Percentiles rank a stretch among this genome's conserved stretches.
Conservation (phyloP, 2,113 vertebrate species). For the Isichthys henryi region DNA sequence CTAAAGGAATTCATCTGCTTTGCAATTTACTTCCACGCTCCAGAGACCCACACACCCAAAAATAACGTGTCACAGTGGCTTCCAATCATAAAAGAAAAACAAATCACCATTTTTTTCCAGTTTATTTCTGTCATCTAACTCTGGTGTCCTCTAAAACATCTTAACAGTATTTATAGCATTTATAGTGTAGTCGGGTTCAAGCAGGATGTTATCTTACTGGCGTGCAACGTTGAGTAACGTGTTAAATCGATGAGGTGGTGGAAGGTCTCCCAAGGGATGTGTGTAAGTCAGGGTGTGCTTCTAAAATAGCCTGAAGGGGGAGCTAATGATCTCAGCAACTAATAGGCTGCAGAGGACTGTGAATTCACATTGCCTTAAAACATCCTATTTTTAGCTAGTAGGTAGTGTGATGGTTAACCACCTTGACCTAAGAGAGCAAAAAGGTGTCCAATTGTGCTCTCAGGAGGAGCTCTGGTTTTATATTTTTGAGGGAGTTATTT, state of each 20-base stretch:
- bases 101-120: not conserved
- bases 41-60: not conserved
- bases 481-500: not conserved
- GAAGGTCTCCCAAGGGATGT: not conserved
- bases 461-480: not conserved
- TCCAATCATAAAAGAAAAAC: slow-evolving; percentile 2
- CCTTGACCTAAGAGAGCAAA: not conserved
- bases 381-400: not conserved
- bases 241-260: not conserved
- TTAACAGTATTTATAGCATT: not conserved
- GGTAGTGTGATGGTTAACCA: not conserved
- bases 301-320: not conserved
- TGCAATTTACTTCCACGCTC: not conserved
- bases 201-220: not conserved
- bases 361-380: not conserved
- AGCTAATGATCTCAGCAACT: slow-evolving; percentile 26
- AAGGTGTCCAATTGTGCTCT: not conserved
- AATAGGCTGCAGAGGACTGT: slow-evolving; percentile 41
- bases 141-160: not conserved
- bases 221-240: not conserved
- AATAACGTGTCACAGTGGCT: not conserved
- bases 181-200: not conserved
- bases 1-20: not conserved
- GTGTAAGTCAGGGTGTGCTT: not conserved
- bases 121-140: not conserved